Percentiles rank a stretch among this genome's conserved stretches.
Evolutionary conservation across 2,113 vertebrate genomes (phyloP).

Genomic region (Brachypodius melanocephalos): DNA sequence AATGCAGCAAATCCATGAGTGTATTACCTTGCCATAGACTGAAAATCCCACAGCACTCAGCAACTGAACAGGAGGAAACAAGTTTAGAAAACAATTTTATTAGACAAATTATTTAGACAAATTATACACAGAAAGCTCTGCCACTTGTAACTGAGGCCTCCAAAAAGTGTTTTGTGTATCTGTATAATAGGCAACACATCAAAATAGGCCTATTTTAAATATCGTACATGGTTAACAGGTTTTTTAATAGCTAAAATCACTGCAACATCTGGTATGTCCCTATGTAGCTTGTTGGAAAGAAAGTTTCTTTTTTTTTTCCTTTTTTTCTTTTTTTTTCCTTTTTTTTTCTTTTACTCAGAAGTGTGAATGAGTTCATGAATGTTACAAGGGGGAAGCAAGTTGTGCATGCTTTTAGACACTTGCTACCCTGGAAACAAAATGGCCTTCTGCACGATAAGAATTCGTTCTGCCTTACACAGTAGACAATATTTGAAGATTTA

Average conservation of each 20-base stretch:
- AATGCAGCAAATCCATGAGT: accelerated
- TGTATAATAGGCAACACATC: conserved; percentile 99
- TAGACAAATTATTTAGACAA: conserved; percentile 99
- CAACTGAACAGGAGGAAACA: conserved; percentile 60
- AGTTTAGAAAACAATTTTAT: conserved; percentile 99
- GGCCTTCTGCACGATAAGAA: conserved; percentile 79
- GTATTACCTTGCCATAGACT: not conserved
- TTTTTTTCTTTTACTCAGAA: conserved; percentile 54
- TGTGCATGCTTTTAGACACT: conserved; percentile 94
- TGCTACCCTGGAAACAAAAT: conserved; percentile 85
- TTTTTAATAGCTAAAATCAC: conserved; percentile 84
- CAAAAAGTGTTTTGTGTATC: conserved; percentile 92
- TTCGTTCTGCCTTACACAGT: conserved; percentile 87
- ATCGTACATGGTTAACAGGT: conserved; percentile 91
- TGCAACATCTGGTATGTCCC: conserved; percentile 91
- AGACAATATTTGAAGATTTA: conserved; percentile 88
- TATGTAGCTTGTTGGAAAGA: conserved; percentile 72
- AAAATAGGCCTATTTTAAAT: conserved; percentile 99
- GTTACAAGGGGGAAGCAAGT: conserved; percentile 92
- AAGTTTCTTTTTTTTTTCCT: not conserved
- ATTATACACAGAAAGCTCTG: conserved; percentile 99
- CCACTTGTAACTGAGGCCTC: conserved; percentile 99
- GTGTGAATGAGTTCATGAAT: conserved; percentile 89
- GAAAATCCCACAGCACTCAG: conserved; percentile 4
- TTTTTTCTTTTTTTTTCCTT: not conserved